phyloP scores from a whole-genome alignment of 2,113 vertebrate genomes.

The Oncorhynchus nerka region DNA sequence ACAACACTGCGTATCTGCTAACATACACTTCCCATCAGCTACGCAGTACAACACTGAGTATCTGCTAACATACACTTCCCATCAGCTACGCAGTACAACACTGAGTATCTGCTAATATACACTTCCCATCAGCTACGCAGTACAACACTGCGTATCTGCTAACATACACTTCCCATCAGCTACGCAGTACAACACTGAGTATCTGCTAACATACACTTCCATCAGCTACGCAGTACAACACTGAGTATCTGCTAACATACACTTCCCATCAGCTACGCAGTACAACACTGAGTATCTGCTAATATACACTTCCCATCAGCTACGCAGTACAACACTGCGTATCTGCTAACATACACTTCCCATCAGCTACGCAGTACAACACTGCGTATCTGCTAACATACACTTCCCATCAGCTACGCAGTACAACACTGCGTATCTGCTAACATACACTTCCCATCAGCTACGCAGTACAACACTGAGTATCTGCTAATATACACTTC shows the following conservation, averaged over 20 bases:
- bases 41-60: constrained; percentile 49
- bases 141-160: constrained; percentile 50
- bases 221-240: constrained; percentile 28
- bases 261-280: constrained; percentile 20
- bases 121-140: constrained; percentile 20
- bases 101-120: constrained; percentile 49
- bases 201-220: constrained; percentile 47
- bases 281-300: constrained; percentile 50
- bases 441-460: constrained; percentile 41
- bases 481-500: constrained; percentile 45
- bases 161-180: constrained; percentile 36
- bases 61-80: constrained; percentile 45
- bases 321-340: constrained; percentile 46
- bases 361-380: background rate
- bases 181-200: constrained; percentile 47
- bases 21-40: constrained; percentile 35
- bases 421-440: constrained; percentile 51
- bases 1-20: constrained; percentile 50
- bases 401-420: background rate
- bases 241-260: constrained; percentile 49
- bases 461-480: constrained; percentile 47
- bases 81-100: constrained; percentile 28
- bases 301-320: constrained; percentile 37
- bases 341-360: constrained; percentile 45
- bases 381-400: no score